Evolutionary conservation across 1,140 invertebrate genomes (phyloP), one percentile per base, ranked within the genome.

Genomic region (Diuraphis noxia): DNA sequence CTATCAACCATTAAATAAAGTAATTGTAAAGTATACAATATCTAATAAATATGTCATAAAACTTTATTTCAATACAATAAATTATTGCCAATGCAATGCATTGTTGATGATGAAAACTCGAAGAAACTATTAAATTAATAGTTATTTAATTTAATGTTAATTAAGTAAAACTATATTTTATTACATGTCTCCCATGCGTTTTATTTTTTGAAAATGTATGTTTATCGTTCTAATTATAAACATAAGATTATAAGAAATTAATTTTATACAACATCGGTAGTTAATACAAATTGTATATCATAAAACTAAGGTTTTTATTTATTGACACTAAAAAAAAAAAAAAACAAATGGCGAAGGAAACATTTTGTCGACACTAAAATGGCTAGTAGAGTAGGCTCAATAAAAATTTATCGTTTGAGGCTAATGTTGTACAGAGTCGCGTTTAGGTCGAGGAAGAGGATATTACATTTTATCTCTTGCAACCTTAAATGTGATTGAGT

Each of bases 371-470:
- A n/a, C 56, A 72, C 56, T 72, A n/a, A 72, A 72, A 72, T 72
- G n/a, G 56, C 56, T 72, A 72, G 56, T 72, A 63, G 30, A n/a
- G 30, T 63, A 72, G 56, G 56, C 56, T 72, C 30, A 72, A 72
- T 72, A 72, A 72, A 72, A n/a, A 72, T 72, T 72, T 72, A 72
- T 72, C 56, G 56, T 72, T n/a, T 72, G 56, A n/a, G 56, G 56
- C 56, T n/a, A 72, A n/a, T 72, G 56, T n/a, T 72, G 56, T n/a
- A n/a, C 30, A n/a, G 30, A 72, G 13, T 72, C 56, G n/a, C 56
- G 30, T 72, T 72, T 72, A 72, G 30, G 30, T n/a, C 13, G 5
- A 72, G 56, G 56, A 6, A 72, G 56, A 72, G n/a, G 56, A 72
- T 72, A 72, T 72, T 72, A 72, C 56, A 19, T 72, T 72, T 72